phyloP scores from a whole-genome alignment of 2,797 vertebrate genomes.

The Synaphobranchus kaupii region DNA sequence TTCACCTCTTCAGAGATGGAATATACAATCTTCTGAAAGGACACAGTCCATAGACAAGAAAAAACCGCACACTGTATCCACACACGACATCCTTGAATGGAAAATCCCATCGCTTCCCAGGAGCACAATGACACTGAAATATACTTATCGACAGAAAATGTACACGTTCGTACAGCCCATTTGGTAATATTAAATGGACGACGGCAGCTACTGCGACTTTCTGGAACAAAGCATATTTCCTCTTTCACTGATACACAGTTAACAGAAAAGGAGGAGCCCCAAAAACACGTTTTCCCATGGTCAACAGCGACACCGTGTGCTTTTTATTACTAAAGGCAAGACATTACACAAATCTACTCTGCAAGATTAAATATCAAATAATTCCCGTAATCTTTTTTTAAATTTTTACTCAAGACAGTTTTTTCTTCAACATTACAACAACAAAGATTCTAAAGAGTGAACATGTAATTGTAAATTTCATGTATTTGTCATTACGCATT shows the following conservation, averaged over 20 bases:
- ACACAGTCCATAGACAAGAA: not conserved
- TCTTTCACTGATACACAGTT: too few species aligned
- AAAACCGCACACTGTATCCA: conserved; percentile 54
- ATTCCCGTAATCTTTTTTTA: not conserved
- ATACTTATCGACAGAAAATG: accelerated
- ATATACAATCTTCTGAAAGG: not conserved
- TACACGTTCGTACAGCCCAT: too few species aligned
- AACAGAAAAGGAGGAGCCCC: conserved; percentile 50
- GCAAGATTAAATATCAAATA: not conserved
- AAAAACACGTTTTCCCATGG: conserved; percentile 38
- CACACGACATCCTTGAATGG: conserved; percentile 44
- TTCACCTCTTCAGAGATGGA: conserved; percentile 4
- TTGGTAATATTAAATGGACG: too few species aligned
- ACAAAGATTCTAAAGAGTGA: too few species aligned
- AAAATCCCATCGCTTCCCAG: conserved; percentile 41
- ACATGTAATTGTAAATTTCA: too few species aligned
- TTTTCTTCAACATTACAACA: too few species aligned
- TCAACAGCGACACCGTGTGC: conserved; percentile 67
- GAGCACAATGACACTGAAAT: not conserved
- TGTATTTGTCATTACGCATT: too few species aligned
- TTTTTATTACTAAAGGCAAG: not conserved
- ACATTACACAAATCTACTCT: not conserved
- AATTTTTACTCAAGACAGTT: too few species aligned
- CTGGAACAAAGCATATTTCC: not conserved
- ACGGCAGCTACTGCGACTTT: not conserved